Evolutionary conservation across 2,113 vertebrate genomes (phyloP).

Genomic region (Nipponia nippon): DNA sequence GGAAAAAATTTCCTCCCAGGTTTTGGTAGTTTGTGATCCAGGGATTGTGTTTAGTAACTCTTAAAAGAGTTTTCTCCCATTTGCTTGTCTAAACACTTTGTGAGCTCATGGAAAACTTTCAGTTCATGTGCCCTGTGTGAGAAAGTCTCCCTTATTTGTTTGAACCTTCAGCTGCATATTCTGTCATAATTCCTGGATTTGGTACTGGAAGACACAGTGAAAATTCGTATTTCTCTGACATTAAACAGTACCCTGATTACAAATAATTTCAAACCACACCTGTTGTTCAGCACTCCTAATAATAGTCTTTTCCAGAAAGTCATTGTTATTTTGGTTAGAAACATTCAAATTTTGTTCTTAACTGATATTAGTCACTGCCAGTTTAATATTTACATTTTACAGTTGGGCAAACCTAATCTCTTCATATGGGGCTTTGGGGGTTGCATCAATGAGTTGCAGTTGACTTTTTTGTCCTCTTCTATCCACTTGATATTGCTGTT

Average conservation of each 20-base stretch:
- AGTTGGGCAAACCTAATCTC: neutral
- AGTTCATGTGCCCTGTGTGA: neutral
- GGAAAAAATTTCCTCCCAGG: too few species aligned
- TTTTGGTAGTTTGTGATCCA: neutral
- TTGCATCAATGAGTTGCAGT: rapidly evolving
- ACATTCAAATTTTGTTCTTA: neutral
- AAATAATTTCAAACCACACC: neutral
- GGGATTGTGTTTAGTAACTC: neutral
- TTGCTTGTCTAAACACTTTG: neutral
- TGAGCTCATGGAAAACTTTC: neutral
- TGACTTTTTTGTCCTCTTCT: neutral
- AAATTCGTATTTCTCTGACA: neutral
- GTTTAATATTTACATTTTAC: neutral
- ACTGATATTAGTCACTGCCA: neutral
- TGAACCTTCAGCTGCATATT: neutral
- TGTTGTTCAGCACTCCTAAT: neutral
- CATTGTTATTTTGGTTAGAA: neutral
- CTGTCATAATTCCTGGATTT: neutral
- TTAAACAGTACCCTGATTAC: neutral
- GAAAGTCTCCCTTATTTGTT: neutral
- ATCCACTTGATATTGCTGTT: neutral
- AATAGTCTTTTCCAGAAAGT: neutral
- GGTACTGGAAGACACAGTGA: neutral
- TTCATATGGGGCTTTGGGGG: neutral
- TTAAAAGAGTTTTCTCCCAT: neutral